Base-by-base conservation (phyloP, 2,113 vertebrate genomes). In the Picathartes gymnocephalus region DNA sequence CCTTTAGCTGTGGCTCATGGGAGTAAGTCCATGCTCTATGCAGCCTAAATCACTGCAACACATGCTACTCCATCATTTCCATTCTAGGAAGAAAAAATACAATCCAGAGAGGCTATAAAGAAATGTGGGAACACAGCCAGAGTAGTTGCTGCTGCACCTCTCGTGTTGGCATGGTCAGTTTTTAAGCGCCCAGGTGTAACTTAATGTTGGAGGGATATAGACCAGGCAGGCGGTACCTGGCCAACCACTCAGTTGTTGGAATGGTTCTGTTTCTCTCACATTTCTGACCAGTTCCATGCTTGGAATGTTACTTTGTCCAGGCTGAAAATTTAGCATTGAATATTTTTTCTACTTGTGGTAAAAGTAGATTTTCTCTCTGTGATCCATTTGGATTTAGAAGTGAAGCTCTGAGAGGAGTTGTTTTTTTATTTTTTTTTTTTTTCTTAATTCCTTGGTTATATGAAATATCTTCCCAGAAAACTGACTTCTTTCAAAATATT, bases 71-170 rank as follows among this genome's bases (percentile, higher is more conserved):
- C 77, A 69, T 95, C 60, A 93, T 96, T 94, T 95, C 95, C 92
- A 97, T 97, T 97, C 90, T 95, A 79, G 96, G 97, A 94, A 97
- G 56, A 77, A 91, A 76, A 95, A 94, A 80, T 65, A 86, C 45
- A 35, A 60, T 77, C 51, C 71, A 58, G 51, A 86, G 70, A 94
- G 42, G 51, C 61, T 71, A 30, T 13, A 76, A 90, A 90, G 93
- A 91, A 82, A 86, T 70, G 68, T 90, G 61, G 76, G 54, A 88
- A 64, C 21, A 28, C 13, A 62, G 72, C 89, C 95, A 97, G 76
- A 79, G 57, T 28, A 74, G 76, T 65, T 9, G 4, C 72, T 95
- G 93, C 45, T 88, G 80, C 83, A 76, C 76, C 45, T 95, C 66
- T 90, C 39, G 8, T 45, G 19, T 27, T 93, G 76, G 39, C 57